Evolutionary conservation across 2,888 invertebrate species (phyloP), one percentile per base, ranked within the genome.

Genomic region (Lampropteryx suffumata): DNA sequence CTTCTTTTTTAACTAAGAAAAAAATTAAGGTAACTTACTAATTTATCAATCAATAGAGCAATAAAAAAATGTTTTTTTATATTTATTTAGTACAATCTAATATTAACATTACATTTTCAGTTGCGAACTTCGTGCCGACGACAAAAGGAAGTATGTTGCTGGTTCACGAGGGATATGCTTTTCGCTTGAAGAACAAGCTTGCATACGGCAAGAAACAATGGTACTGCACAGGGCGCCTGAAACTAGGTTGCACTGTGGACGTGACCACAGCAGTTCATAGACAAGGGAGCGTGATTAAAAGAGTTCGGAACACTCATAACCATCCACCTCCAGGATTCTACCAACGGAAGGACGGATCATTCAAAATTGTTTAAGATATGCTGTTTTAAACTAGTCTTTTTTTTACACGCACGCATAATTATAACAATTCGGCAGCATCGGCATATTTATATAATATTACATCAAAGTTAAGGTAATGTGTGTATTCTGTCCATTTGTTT

Each of bases 201-300:
- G 88, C 88, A 0, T 84, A 86, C 61, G 87, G 88, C 21, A 88
- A 85, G 63, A 87, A 87, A 48, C 88, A 88, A 51, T 88, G 88
- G 88, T 88, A 88, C 52, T 88, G 88, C 44, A 84, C 81, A 24
- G 83, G 84, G 0, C 70, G 88, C 1, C 78, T 73, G 0, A 86
- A 86, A 57, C 81, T 84, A 1, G 86, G 86, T 10, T 88, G 88
- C 52, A 79, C 76, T n/a, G 88, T 84, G 7, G 87, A 84, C 50
- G 72, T 87, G 1, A 87, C 81, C 2, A 87, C 87, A 0, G 76
- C 77, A 0, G 59, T 79, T 1, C 76, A 79, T 26, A 66, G 73
- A n/a, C 59, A 69, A 1, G 79, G 79, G 1, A 80, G 68, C 39
- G 51, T 80, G 10, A 80, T 88, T 8, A 73, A 82, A 48, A 64